Evolutionary conservation across 2,797 vertebrate genomes (phyloP), one percentile per base, ranked within the genome.

Genomic region (Geotrypetes seraphini): DNA sequence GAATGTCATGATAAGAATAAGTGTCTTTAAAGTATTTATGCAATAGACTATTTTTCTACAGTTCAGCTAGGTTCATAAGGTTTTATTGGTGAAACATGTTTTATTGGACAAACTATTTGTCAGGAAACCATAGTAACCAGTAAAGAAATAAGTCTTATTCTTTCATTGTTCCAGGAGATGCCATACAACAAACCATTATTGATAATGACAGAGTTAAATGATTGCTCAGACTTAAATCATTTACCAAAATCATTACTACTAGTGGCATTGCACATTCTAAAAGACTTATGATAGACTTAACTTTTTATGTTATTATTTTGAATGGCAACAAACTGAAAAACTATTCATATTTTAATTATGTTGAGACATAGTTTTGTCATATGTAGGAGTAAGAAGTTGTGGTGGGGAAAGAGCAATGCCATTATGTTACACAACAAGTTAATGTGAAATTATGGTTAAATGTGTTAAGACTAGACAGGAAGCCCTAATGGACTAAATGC

Each of bases 301-400:
- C 3, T 33, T 38, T 16, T 7, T 3, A n/a, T n/a, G n/a, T 38
- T 47, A 39, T 38, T 47, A 39, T 53, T 37, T n/a, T n/a, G n/a
- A n/a, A n/a, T n/a, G n/a, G n/a, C n/a, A n/a, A n/a, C n/a, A n/a
- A n/a, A n/a, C n/a, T n/a, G n/a, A n/a, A n/a, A n/a, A n/a, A n/a
- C n/a, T n/a, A n/a, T n/a, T n/a, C n/a, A n/a, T n/a, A n/a, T n/a
- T n/a, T n/a, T n/a, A n/a, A n/a, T n/a, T n/a, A n/a, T n/a, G n/a
- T n/a, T n/a, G n/a, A n/a, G n/a, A n/a, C n/a, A n/a, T n/a, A n/a
- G n/a, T n/a, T n/a, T n/a, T n/a, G n/a, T n/a, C n/a, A n/a, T n/a
- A n/a, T n/a, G n/a, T n/a, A n/a, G n/a, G n/a, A n/a, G n/a, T n/a
- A n/a, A n/a, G n/a, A n/a, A n/a, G n/a, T n/a, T n/a, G n/a, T n/a